phyloP scores from a whole-genome alignment of 2,888 invertebrate genomes.

The Trisateles emortualis region DNA sequence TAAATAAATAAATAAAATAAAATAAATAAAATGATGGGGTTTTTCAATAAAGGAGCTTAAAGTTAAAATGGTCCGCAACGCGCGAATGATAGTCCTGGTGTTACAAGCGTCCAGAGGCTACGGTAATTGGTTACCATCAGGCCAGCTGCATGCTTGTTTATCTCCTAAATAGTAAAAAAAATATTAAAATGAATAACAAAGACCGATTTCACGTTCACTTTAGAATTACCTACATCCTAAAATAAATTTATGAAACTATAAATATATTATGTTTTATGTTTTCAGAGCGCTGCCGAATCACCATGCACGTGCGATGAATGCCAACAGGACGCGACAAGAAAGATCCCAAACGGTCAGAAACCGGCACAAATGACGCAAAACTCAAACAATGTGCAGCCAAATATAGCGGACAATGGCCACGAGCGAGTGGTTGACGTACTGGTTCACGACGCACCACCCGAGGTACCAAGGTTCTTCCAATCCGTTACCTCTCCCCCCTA shows the following conservation, averaged over 20 bases:
- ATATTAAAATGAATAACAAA: neutral
- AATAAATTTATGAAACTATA: constrained; percentile 15
- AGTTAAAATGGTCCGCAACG: no score
- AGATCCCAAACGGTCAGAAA: constrained; percentile 55
- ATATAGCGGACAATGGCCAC: constrained; percentile 65
- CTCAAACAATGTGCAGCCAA: constrained; percentile 60
- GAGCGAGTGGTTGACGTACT: constrained; percentile 79
- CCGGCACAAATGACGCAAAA: constrained; percentile 52
- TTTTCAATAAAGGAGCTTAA: no score
- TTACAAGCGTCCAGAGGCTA: no score
- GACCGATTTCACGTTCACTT: neutral
- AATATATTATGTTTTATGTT: constrained; percentile 49
- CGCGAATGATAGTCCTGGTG: no score
- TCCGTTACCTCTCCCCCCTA: constrained; percentile 77
- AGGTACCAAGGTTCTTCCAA: constrained; percentile 78
- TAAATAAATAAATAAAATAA: no score
- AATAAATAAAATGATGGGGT: no score
- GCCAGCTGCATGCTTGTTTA: no score
- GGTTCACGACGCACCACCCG: constrained; percentile 77
- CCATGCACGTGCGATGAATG: constrained; percentile 82
- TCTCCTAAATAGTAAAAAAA: neutral
- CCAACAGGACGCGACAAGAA: constrained; percentile 59
- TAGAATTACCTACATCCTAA: constrained; percentile 6
- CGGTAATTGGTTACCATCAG: no score
- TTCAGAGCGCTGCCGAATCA: constrained; percentile 79